phyloP scores from a whole-genome alignment of 2,888 invertebrate species.

The Tholera decimalis region DNA sequence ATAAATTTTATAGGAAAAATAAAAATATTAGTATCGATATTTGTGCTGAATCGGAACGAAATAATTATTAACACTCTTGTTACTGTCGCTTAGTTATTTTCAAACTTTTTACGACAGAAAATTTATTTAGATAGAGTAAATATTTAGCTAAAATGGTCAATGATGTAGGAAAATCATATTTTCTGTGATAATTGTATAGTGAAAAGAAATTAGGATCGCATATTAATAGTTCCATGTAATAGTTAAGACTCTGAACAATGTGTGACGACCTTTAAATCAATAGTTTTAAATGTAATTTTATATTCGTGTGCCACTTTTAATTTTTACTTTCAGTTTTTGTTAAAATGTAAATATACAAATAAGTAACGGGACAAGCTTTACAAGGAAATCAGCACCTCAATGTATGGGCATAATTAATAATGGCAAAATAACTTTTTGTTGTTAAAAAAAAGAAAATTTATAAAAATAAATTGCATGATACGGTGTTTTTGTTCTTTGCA shows the following conservation, averaged over 20 bases:
- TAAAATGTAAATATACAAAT: conserved; percentile 61
- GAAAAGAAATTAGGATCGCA: conserved; percentile 69
- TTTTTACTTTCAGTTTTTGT: conserved; percentile 36
- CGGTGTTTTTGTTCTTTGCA: conserved; percentile 87
- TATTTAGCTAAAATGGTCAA: conserved; percentile 64
- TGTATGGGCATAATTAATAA: conserved; percentile 59
- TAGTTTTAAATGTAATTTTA: conserved; percentile 49
- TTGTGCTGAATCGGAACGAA: conserved; percentile 30
- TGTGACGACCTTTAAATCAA: conserved; percentile 52
- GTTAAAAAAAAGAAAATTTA: conserved; percentile 73
- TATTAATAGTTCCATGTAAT: conserved; percentile 65
- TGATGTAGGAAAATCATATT: conserved; percentile 72
- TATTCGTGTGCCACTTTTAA: conserved; percentile 63
- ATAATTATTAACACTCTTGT: conserved; percentile 19
- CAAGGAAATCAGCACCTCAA: conserved; percentile 51
- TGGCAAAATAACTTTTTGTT: conserved; percentile 65
- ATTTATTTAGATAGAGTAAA: conserved; percentile 62
- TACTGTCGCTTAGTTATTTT: conserved; percentile 50
- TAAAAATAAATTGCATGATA: conserved; percentile 86
- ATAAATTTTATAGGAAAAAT: conserved; percentile 66
- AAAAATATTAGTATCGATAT: conserved; percentile 42
- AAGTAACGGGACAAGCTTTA: conserved; percentile 59
- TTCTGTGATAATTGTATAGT: conserved; percentile 82
- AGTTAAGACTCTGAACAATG: conserved; percentile 55
- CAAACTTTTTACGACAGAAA: conserved; percentile 35